Percentiles rank a stretch among this genome's conserved stretches.
Evolutionary conservation across 2,797 vertebrate species (phyloP).

Genomic region (Cheirogaleus major): DNA sequence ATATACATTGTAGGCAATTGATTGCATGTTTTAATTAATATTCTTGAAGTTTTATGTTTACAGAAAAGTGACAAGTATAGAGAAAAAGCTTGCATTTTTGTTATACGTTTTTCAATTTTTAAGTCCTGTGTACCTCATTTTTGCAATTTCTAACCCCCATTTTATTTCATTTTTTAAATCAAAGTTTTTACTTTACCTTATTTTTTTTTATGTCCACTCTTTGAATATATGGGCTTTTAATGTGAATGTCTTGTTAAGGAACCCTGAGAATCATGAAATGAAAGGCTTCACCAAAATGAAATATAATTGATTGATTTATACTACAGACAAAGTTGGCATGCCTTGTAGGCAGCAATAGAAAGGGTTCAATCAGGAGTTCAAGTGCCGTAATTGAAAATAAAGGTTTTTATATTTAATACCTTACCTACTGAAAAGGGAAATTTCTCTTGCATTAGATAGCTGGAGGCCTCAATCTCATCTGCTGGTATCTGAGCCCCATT

Average conservation of each 20-base stretch:
- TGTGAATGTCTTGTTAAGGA: background rate
- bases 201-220: background rate
- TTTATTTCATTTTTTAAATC: conserved; percentile 27
- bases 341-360: background rate
- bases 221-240: conserved; percentile 2
- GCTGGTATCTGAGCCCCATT: background rate
- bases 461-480: conserved; percentile 50
- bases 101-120: background rate
- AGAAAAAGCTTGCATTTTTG: background rate
- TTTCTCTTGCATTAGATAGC: conserved; percentile 44
- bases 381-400: conserved; percentile 67
- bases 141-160: background rate
- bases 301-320: conserved; percentile 51
- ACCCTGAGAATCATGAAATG: background rate
- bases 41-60: background rate
- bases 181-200: background rate
- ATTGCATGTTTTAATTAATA: background rate
- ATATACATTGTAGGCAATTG: background rate
- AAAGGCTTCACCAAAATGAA: conserved; percentile 31
- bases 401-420: conserved; percentile 50
- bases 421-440: background rate
- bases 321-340: background rate
- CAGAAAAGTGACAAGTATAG: background rate
- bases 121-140: background rate
- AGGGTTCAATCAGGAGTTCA: conserved; percentile 43